Base-by-base conservation (phyloP, 2,888 invertebrate species). In the Amphipoea oculea region DNA sequence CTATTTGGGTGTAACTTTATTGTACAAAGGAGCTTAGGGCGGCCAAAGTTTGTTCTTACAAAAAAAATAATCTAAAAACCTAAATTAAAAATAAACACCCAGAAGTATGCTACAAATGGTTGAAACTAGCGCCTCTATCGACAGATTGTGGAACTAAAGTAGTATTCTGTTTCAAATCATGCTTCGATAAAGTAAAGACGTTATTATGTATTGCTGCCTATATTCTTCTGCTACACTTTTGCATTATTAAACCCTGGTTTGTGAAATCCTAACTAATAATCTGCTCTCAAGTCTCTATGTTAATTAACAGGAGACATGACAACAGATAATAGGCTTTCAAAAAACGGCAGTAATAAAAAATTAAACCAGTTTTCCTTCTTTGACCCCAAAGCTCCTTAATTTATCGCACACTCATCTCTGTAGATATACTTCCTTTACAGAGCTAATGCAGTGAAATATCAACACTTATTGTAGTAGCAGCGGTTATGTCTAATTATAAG, bases 401-500 rank as follows among this genome's bases (percentile, higher is more conserved):
- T 83, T 76, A 78, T 82, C 76, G 81, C 82, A 89, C 95, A 95
- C 95, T 95, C 95, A 87, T 92, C 94, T 94, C 95, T 95, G 95
- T 95, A 96, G 94, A 92, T 92, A 88, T 76, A 80, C 76, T 88
- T 81, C 79, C 85, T 94, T 95, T 95, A 96, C 95, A 95, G 95
- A 90, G 90, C 89, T 88, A 89, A 89, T 89, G 94, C 91, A 94
- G 95, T 95, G 95, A 93, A 88, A 79, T 89, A 85, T 79, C 84
- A 83, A 86, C 86, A 87, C 85, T 84, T 83, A 78, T 69, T 88
- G 82, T 82, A 89, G 82, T 90, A 91, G 89, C 90, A 87, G 90
- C 89, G 84, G 89, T 89, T 88, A 88, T 83, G 82, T 91, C 86
- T 89, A 89, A 92, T 90, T 89, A 79, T 91, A 91, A 91, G 92